These are phyloP conservation scores for Actinernus sp. DNA, from an alignment of 92 coral and sea anemone genomes.

Conservation along the genomic window DNA sequence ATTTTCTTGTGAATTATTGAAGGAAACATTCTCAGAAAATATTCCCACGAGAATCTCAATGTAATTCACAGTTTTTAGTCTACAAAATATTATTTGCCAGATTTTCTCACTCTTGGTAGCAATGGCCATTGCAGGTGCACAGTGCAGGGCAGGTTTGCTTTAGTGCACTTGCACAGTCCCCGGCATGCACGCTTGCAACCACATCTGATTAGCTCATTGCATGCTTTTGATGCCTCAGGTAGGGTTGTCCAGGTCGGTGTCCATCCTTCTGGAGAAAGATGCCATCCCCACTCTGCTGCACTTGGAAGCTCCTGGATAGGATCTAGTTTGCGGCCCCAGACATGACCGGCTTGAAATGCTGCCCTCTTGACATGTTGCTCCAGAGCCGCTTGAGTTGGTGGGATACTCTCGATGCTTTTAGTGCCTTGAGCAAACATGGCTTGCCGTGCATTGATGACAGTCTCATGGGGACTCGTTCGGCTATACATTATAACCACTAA, in stretches of 20 bases:
- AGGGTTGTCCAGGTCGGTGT: constrained; percentile 62
- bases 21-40: background rate
- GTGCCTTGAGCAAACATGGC: constrained; percentile 50
- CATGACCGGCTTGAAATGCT: constrained; percentile 67
- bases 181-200: constrained; percentile 55
- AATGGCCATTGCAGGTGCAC: no score
- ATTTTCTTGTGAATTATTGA: background rate
- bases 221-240: constrained; percentile 68
- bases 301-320: constrained; percentile 53
- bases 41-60: background rate
- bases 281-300: constrained; percentile 70
- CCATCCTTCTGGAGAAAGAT: constrained; percentile 24
- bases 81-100: no score
- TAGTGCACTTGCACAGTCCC: constrained; percentile 52
- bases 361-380: no score
- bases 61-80: no score
- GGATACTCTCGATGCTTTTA: constrained; percentile 45
- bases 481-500: constrained; percentile 42
- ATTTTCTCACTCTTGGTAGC: no score
- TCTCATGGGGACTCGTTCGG: constrained; percentile 33
- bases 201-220: constrained; percentile 68
- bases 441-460: constrained; percentile 42
- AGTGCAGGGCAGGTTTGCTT: constrained; percentile 57
- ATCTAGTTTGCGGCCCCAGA: constrained; percentile 54
- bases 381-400: constrained; percentile 56